Evolutionary conservation across 2,797 vertebrate genomes (phyloP), one percentile per base, ranked within the genome.

Genomic region (Columba guinea): DNA sequence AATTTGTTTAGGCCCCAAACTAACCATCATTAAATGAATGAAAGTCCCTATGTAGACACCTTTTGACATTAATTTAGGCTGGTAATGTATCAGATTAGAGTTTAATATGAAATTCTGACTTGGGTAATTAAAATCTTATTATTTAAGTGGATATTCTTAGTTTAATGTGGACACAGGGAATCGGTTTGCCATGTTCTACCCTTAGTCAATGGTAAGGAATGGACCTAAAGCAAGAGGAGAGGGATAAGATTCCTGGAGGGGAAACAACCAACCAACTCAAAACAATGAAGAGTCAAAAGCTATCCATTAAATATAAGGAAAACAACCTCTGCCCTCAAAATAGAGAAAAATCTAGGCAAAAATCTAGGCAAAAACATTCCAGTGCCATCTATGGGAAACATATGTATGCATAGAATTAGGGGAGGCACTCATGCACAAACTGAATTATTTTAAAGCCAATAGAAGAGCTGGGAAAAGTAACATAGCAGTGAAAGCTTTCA

Each of bases 71-170:
- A 84, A 94, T 94, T 94, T 94, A 88, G 60, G 68, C 64, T 92
- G 34, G 81, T 87, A 93, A 94, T 89, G 70, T 90, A 84, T 90
- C 89, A 89, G 92, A 96, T 93, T 94, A 95, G 87, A 71, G 51
- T 64, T 95, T 95, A 96, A 95, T 95, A 93, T 85, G 78, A 94
- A 95, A 90, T 95, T 95, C 84, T 94, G 91, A 94, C 84, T 94
- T 75, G 92, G 64, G 81, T 94, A 96, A 95, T 96, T 94, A 95
- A 96, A 93, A 94, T 94, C 88, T 93, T 91, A 92, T 84, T 95
- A 92, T 71, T 96, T 94, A 95, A 95, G 87, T 83, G 84, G 81
- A 92, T 80, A 60, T 77, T 94, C 81, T 90, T 64, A 5, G 49
- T 89, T 94, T 95, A 96, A 95, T 58, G 81, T 70, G 86, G 84